phyloP scores from a whole-genome alignment of 1,140 invertebrate species.

The Diploscapter pachys region DNA sequence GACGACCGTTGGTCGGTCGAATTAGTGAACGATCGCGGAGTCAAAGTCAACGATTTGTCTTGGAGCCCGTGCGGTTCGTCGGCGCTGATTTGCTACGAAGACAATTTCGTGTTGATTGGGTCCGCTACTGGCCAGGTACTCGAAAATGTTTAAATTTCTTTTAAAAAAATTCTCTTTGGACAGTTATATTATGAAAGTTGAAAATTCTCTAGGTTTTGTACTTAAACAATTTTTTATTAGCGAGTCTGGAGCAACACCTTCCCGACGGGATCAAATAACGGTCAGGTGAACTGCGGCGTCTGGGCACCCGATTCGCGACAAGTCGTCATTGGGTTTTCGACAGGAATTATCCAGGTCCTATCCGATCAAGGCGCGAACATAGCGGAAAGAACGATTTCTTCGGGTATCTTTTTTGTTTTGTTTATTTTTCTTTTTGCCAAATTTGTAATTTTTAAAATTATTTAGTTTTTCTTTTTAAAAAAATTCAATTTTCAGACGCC shows the following conservation, averaged over 20 bases:
- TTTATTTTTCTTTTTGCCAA: conserved; percentile 13
- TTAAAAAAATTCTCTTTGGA: too few relatives aligned
- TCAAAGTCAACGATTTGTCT: conserved; percentile 81
- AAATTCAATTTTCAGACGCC: conserved; percentile 4
- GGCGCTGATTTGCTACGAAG: conserved; percentile 90
- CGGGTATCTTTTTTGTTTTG: conserved; percentile 5
- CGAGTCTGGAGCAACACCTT: conserved; percentile 97
- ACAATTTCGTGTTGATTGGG: conserved; percentile 59
- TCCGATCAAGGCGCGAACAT: conserved; percentile 54
- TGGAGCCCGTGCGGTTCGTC: conserved; percentile 98
- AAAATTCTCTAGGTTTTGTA: too few relatives aligned
- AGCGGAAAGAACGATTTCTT: conserved; percentile 48
- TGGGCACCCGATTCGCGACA: conserved; percentile 97
- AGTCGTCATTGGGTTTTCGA: conserved; percentile 61
- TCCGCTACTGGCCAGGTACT: conserved; percentile 81
- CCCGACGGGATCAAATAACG: conserved; percentile 65
- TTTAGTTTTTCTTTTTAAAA: conserved; percentile 22
- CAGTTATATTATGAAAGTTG: too few relatives aligned
- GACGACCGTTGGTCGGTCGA: conserved; percentile 98
- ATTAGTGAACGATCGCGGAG: conserved; percentile 93
- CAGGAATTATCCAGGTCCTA: conserved; percentile 50
- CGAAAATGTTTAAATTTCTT: conserved; percentile 7
- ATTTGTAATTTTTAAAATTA: background rate
- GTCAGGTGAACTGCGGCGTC: conserved; percentile 82
- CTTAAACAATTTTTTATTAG: too few relatives aligned